Percentiles rank a stretch among this genome's conserved stretches.
Conservation (phyloP, 1,140 invertebrate genomes). For the Macrosteles quadrilineatus region DNA sequence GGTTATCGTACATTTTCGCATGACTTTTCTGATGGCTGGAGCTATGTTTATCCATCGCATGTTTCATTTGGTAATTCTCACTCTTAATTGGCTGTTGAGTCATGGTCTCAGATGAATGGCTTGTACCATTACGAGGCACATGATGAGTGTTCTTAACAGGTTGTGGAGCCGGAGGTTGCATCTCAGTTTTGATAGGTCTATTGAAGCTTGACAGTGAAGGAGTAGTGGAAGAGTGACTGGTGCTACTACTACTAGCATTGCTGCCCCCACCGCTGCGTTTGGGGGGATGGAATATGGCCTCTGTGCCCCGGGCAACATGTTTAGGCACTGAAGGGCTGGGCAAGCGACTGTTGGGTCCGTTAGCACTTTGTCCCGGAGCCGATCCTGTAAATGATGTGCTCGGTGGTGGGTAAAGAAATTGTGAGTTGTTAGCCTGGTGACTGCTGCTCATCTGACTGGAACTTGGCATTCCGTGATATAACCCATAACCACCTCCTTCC, state of each 20-base stretch:
- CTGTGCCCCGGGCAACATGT: constrained; percentile 40
- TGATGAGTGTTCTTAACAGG: constrained; percentile 8
- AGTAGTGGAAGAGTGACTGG: constrained; percentile 25
- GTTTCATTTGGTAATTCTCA: no score
- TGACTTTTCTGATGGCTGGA: background rate
- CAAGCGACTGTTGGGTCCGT: background rate
- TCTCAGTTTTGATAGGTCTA: constrained; percentile 43
- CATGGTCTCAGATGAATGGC: background rate
- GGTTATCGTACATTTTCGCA: background rate
- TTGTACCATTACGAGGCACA: constrained; percentile 6
- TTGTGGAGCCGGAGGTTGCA: constrained; percentile 3
- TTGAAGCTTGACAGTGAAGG: constrained; percentile 33
- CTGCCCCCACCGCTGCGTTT: constrained; percentile 38
- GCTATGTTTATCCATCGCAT: constrained; percentile 1
- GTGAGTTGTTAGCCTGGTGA: constrained; percentile 45
- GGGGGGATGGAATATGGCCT: constrained; percentile 33
- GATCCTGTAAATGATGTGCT: background rate
- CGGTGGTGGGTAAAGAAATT: background rate
- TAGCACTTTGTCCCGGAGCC: background rate
- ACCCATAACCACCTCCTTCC: no score
- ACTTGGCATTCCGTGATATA: background rate
- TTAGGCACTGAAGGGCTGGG: constrained; percentile 36
- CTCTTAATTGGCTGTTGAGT: background rate
- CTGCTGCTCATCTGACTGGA: constrained; percentile 36
- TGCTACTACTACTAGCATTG: constrained; percentile 38